A percentile compares a stretch with the other conserved stretches of the same genome.
phyloP scores from a whole-genome alignment of 2,888 invertebrate genomes.

The Tanypteryx hageni region DNA sequence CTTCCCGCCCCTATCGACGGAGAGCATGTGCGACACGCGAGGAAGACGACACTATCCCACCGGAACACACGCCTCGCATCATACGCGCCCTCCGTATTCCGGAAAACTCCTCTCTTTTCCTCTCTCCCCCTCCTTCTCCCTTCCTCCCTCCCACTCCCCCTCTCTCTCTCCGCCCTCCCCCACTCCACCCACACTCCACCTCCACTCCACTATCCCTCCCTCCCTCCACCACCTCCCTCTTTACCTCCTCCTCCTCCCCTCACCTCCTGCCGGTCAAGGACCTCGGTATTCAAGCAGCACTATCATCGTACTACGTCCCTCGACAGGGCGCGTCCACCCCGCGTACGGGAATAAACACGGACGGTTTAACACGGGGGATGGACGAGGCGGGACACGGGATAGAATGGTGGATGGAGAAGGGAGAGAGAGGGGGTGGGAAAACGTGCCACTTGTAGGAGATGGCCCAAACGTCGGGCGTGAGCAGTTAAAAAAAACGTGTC shows the following conservation, averaged over 20 bases:
- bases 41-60: neutral
- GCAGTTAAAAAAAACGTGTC: neutral
- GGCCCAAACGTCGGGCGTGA: neutral
- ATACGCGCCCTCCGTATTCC: neutral
- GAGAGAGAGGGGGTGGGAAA: neutral
- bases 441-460: neutral
- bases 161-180: neutral
- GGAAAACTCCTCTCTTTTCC: neutral
- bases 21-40: neutral
- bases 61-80: neutral
- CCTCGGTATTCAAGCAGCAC: conserved; percentile 5
- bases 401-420: neutral
- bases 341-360: neutral
- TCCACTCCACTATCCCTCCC: neutral
- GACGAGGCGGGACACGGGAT: too few species aligned
- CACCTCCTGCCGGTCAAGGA: conserved; percentile 34
- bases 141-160: neutral
- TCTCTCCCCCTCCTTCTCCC: neutral
- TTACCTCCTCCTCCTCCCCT: conserved; percentile 13
- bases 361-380: too few species aligned
- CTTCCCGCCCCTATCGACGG: neutral
- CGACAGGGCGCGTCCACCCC: neutral
- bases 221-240: neutral
- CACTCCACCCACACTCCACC: neutral
- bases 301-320: neutral